Percentiles rank a stretch among this genome's conserved stretches.
phyloP scores from a whole-genome alignment of 2,888 invertebrate genomes.

The Pecten maximus region DNA sequence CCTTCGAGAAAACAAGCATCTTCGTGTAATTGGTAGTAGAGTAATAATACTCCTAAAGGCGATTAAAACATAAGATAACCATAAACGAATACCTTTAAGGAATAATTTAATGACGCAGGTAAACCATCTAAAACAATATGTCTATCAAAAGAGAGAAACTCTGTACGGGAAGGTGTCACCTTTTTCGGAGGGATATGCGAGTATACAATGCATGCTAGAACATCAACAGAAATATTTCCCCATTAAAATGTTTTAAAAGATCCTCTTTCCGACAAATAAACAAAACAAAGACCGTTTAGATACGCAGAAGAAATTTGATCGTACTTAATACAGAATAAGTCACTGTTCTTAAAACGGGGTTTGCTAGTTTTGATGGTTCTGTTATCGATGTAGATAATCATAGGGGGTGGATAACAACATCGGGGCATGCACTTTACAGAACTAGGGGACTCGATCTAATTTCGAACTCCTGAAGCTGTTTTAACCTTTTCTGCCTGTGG shows the following conservation, averaged over 20 bases:
- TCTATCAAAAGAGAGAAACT: no score
- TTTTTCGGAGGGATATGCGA: no score
- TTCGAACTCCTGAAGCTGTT: background rate
- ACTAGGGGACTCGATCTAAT: background rate
- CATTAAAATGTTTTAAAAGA: slow-evolving; percentile 9
- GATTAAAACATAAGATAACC: no score
- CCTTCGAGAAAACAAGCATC: no score
- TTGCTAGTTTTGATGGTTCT: background rate
- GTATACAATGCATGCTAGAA: background rate
- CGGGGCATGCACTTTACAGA: background rate
- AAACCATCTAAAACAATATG: no score
- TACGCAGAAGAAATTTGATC: background rate
- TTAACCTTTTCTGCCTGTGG: background rate
- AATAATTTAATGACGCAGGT: no score
- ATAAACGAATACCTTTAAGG: no score
- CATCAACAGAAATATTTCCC: background rate
- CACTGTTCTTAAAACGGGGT: background rate
- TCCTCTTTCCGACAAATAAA: background rate
- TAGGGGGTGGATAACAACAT: background rate
- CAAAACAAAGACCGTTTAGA: background rate
- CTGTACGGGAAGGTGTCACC: no score
- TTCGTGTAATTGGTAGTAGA: no score
- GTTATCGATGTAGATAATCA: background rate
- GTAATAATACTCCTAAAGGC: no score
- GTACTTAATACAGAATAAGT: background rate